phyloP scores from a whole-genome alignment of 2,888 invertebrate genomes.

The Pristionchus maxplancki region DNA sequence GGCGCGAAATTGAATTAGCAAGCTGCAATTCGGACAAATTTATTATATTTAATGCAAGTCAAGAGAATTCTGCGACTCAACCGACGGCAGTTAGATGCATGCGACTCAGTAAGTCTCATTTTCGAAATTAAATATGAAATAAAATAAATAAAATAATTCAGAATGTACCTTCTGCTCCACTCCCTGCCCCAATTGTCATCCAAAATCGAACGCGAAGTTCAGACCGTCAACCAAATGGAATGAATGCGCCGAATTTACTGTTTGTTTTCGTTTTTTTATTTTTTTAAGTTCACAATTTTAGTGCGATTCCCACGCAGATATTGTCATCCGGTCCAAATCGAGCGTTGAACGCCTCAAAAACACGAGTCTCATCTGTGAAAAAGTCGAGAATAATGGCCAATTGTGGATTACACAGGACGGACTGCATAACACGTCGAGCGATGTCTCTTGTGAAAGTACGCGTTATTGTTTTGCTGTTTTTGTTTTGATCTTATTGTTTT shows the following conservation, averaged over 20 bases:
- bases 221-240: not conserved
- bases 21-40: not conserved
- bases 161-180: not conserved
- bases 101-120: not conserved
- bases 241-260: not conserved
- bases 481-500: not conserved
- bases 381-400: not conserved
- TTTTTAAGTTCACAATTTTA: not conserved
- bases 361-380: not conserved
- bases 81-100: not conserved
- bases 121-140: not conserved
- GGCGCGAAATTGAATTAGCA: not conserved
- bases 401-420: not conserved
- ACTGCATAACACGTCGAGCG: not conserved
- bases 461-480: not conserved
- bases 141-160: not conserved
- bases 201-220: not conserved
- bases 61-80: not conserved
- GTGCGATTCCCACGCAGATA: not conserved
- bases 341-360: not conserved
- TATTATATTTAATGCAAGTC: not conserved
- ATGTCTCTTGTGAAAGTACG: not conserved
- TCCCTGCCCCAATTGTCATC: not conserved
- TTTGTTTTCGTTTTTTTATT: not conserved
- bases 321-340: not conserved